phyloP scores from a whole-genome alignment of 1,140 invertebrate genomes.

The Hydropsyche tenuis region DNA sequence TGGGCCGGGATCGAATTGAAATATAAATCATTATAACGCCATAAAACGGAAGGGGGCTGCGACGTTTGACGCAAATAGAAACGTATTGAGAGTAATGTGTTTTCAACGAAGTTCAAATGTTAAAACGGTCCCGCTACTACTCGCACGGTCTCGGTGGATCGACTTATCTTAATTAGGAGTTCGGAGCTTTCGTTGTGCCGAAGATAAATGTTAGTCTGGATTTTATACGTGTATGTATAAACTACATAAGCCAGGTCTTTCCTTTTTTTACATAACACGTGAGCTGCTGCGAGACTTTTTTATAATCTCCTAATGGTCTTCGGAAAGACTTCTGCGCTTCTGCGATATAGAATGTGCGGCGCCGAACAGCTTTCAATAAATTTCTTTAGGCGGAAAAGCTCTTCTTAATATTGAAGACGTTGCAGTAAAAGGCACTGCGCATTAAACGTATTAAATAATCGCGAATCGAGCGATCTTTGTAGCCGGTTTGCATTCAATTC shows the following conservation, averaged over 20 bases:
- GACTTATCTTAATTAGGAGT: slow-evolving; percentile 35
- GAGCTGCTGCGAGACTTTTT: slow-evolving; percentile 14
- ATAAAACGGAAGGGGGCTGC: too few relatives aligned
- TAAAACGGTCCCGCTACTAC: slow-evolving; percentile 17
- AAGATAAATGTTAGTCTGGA: slow-evolving; percentile 29
- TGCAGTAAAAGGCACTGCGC: not conserved
- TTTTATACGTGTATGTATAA: slow-evolving; percentile 1
- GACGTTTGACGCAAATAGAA: slow-evolving; percentile 21
- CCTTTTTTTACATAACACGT: not conserved
- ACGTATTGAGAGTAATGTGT: slow-evolving; percentile 24
- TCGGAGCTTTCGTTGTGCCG: slow-evolving; percentile 32
- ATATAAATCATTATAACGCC: not conserved
- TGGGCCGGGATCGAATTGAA: not conserved
- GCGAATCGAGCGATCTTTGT: not conserved
- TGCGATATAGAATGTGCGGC: not conserved
- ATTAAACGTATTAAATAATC: slow-evolving; percentile 19
- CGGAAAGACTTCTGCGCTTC: not conserved
- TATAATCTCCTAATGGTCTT: slow-evolving; percentile 21
- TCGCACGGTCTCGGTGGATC: slow-evolving; percentile 11
- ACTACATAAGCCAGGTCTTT: not conserved
- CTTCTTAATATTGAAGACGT: not conserved
- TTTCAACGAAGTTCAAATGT: slow-evolving; percentile 27
- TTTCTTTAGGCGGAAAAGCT: slow-evolving; percentile 16
- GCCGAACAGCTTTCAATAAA: slow-evolving; percentile 23
- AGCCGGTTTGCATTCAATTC: not conserved